These are phyloP conservation scores for Alca torda DNA, from an alignment of 2,797 vertebrate genomes.

Conservation along the genomic window DNA sequence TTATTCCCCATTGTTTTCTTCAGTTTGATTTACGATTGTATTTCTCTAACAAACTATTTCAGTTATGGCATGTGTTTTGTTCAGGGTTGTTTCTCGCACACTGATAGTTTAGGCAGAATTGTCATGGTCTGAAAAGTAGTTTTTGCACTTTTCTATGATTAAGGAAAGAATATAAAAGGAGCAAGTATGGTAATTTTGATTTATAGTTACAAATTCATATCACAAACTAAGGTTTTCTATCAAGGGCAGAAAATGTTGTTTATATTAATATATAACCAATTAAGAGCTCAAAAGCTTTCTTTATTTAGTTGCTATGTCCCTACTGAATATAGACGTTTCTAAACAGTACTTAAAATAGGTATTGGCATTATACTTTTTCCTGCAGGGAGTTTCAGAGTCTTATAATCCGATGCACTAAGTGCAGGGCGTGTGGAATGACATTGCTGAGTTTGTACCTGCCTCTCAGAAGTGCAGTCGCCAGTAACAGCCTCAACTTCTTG, in stretches of 20 bases:
- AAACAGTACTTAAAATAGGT: neutral
- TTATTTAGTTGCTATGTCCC: neutral
- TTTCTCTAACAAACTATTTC: neutral
- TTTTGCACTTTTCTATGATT: neutral
- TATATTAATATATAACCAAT: neutral
- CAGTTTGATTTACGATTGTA: neutral
- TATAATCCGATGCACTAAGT: rapidly evolving
- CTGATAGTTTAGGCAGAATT: neutral
- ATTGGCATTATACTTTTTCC: neutral
- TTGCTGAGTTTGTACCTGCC: neutral
- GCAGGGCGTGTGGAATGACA: rapidly evolving
- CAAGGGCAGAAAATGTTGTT: neutral
- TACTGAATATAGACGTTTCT: neutral
- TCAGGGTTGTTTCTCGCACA: neutral
- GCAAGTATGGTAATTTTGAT: neutral
- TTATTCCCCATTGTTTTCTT: neutral
- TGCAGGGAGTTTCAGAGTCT: neutral
- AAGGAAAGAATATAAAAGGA: neutral
- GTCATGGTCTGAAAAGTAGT: neutral
- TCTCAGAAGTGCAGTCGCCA: neutral
- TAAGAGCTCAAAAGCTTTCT: neutral
- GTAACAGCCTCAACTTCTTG: neutral
- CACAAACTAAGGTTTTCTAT: neutral
- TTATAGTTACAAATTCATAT: neutral
- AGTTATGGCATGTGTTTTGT: neutral